Percentiles rank a stretch among this genome's conserved stretches.
Conservation (phyloP, 2,113 vertebrate species). For the Malurus melanocephalus region DNA sequence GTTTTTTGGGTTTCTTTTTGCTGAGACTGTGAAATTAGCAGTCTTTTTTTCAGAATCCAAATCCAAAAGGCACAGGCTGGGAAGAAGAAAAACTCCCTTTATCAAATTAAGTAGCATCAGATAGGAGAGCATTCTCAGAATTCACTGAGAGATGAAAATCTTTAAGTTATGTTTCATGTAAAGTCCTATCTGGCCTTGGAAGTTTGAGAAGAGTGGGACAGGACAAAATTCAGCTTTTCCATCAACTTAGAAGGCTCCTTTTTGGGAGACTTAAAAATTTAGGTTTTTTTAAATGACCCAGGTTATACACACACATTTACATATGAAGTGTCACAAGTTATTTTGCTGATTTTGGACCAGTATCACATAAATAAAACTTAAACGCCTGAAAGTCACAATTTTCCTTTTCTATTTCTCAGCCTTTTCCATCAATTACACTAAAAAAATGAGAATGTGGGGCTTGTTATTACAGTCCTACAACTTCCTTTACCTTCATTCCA, state of each 20-base stretch:
- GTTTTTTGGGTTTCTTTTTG: neutral
- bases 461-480: neutral
- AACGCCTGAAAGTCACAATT: constrained; percentile 21
- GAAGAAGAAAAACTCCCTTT: neutral
- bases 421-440: constrained; percentile 8
- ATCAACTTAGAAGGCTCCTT: neutral
- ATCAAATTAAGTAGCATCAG: neutral
- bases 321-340: neutral
- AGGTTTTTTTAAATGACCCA: neutral
- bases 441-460: constrained; percentile 13
- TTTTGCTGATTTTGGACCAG: constrained; percentile 35
- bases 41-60: neutral
- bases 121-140: constrained; percentile 12
- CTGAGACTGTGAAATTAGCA: neutral
- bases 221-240: neutral
- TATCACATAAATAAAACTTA: constrained; percentile 37
- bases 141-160: constrained; percentile 13
- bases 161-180: neutral
- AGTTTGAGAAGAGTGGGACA: neutral
- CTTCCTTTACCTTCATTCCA: neutral
- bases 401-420: neutral
- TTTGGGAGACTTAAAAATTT: neutral
- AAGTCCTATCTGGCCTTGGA: neutral
- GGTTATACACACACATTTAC: neutral
- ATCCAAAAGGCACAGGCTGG: neutral